phyloP scores from a whole-genome alignment of 2,888 invertebrate genomes.

The Hirtodrosophila histrioides region DNA sequence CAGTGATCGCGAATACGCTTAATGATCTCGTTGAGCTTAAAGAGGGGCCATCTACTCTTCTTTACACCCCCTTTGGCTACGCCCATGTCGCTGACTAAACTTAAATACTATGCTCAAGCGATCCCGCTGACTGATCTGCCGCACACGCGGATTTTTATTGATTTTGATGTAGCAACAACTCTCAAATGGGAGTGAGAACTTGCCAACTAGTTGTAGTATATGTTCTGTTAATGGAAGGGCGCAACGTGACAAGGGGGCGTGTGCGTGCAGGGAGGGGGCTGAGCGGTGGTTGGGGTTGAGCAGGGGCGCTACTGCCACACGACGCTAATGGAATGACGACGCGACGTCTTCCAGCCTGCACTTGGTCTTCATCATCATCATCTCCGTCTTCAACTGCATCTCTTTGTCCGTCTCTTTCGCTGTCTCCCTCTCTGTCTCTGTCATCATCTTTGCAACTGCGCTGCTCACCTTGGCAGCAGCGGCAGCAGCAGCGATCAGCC shows the following conservation, averaged over 20 bases:
- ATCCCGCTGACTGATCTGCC: conserved; percentile 56
- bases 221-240: conserved; percentile 73
- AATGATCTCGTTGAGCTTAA: too few species aligned
- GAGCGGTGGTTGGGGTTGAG: conserved; percentile 10
- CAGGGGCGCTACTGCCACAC: conserved; percentile 61
- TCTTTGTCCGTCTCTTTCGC: neutral
- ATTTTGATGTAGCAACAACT: conserved; percentile 67
- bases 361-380: conserved; percentile 47
- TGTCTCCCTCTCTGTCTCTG: conserved; percentile 6
- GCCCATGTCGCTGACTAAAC: conserved; percentile 16
- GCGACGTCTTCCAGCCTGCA: conserved; percentile 53
- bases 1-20: too few species aligned
- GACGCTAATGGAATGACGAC: conserved; percentile 71
- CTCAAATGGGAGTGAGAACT: conserved; percentile 31
- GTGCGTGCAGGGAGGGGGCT: neutral
- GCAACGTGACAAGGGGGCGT: conserved; percentile 54
- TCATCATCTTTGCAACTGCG: conserved; percentile 47
- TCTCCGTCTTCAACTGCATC: neutral
- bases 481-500: conserved; percentile 58
- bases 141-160: conserved; percentile 73
- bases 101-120: conserved; percentile 14
- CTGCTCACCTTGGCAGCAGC: conserved; percentile 44
- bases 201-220: conserved; percentile 30
- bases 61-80: neutral
- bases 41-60: too few species aligned